These are phyloP conservation scores for Tenualosa ilisha DNA, from an alignment of 2,797 vertebrate genomes.

Conservation along the genomic window DNA sequence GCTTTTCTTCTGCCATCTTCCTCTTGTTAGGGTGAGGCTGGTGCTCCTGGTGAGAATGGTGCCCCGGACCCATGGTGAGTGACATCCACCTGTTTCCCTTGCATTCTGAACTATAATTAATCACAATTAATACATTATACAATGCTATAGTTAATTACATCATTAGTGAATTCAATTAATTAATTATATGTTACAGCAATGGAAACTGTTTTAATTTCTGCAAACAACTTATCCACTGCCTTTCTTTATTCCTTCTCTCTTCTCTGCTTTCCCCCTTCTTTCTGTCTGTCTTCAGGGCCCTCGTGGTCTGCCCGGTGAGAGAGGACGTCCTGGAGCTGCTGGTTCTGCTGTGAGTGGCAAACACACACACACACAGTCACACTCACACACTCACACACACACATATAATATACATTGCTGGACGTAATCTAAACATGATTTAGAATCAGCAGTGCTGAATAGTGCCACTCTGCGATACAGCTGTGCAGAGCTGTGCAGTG, in stretches of 20 bases:
- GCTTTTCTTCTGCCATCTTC: not conserved
- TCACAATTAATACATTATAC: no score
- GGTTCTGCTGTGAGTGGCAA: conserved; percentile 88
- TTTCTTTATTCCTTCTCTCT: conserved; percentile 7
- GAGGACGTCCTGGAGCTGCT: conserved; percentile 88
- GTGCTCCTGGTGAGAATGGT: conserved; percentile 88
- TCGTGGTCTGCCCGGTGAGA: conserved; percentile 94
- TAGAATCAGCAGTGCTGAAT: no score
- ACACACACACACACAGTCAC: not conserved
- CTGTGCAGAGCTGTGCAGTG: not conserved
- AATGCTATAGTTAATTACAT: no score
- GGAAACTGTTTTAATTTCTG: not conserved
- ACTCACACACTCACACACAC: not conserved
- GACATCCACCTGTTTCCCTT: not conserved
- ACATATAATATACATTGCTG: not conserved
- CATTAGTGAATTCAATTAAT: no score
- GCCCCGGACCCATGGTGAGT: conserved; percentile 92
- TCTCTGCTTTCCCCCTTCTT: not conserved
- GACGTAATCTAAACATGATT: no score
- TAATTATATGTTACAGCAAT: not conserved
- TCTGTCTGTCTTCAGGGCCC: conserved; percentile 79
- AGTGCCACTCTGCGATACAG: no score
- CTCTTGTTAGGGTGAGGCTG: conserved; percentile 82
- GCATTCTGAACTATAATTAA: not conserved
- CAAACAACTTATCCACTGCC: not conserved